Base-by-base conservation (phyloP, 2,888 invertebrate species). In the Drosophila paramelanica region DNA sequence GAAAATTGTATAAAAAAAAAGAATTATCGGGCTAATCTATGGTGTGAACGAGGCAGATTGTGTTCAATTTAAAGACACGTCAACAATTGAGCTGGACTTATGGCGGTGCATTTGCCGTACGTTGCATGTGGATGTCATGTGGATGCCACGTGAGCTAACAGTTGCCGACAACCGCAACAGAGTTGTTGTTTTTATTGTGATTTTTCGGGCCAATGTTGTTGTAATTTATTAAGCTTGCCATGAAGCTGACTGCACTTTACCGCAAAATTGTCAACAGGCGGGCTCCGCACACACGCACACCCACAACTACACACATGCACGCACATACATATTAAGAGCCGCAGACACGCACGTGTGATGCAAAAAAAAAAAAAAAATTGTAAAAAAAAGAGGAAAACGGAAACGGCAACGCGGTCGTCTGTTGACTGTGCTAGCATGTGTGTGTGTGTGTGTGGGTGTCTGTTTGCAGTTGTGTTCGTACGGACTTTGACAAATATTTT, bases 401-500 rank as follows among this genome's bases (percentile, higher is more conserved):
- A 85, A 85, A 67, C 64, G 73, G 61, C 66, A 57, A 45, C 49
- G 66, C 51, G 81, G 75, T 75, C 52, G 70, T 46, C 67, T 61
- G 66, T 68, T 45, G 39, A 57, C 46, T 52, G 53, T 43, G 31
- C 50, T 25, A 42, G n/a, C 39, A 50, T 45, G 53, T 61, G 36
- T 41, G 14, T 46, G n/a, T 46, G n/a, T 61, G 41, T 41, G 31
- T 51, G 13, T 61, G 46, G 25, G 17, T 47, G 61, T 23, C 13
- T 60, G 50, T 53, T 67, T 73, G 61, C 64, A 73, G 73, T 80
- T 64, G 66, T 73, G 55, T 71, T 69, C 64, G 68, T 55, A 50
- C 65, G 66, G 56, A 60, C 72, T 70, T 79, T 80, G 77, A 80
- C 77, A 80, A 88, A 80, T 82, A 86, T 79, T 82, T 71, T 52